Percentiles rank a stretch among this genome's conserved stretches.
Conservation (phyloP, 1,140 invertebrate genomes). For the Halictus rubicundus region DNA sequence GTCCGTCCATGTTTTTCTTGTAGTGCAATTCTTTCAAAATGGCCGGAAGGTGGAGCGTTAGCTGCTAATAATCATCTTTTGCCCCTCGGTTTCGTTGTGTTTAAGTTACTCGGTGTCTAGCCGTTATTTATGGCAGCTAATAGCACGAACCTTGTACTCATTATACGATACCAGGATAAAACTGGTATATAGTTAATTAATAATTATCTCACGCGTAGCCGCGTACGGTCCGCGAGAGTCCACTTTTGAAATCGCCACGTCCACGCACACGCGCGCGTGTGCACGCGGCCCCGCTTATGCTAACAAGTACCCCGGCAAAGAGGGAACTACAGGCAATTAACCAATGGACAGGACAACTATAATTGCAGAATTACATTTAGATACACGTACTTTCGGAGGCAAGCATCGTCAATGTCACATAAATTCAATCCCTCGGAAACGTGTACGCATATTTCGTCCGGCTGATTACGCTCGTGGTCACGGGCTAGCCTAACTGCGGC, state of each 20-base stretch:
- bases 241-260: conserved; percentile 39
- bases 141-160: conserved; percentile 44
- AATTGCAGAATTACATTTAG: neutral
- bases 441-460: neutral
- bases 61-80: conserved; percentile 1
- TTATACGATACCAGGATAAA: conserved; percentile 43
- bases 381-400: neutral
- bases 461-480: neutral
- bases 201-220: conserved; percentile 53
- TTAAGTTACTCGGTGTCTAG: neutral
- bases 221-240: conserved; percentile 3
- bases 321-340: conserved; percentile 31
- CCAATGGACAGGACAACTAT: neutral
- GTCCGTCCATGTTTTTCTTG: conserved; percentile 1
- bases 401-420: neutral
- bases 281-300: neutral
- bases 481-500: neutral
- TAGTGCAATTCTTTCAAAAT: neutral
- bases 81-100: neutral
- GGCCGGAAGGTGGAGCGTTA: neutral
- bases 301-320: conserved; percentile 6
- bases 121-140: conserved; percentile 60
- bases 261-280: neutral
- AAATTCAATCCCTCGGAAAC: neutral
- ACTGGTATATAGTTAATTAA: conserved; percentile 62